phyloP scores from a whole-genome alignment of 2,797 vertebrate species.

The Crocidura indochinensis region DNA sequence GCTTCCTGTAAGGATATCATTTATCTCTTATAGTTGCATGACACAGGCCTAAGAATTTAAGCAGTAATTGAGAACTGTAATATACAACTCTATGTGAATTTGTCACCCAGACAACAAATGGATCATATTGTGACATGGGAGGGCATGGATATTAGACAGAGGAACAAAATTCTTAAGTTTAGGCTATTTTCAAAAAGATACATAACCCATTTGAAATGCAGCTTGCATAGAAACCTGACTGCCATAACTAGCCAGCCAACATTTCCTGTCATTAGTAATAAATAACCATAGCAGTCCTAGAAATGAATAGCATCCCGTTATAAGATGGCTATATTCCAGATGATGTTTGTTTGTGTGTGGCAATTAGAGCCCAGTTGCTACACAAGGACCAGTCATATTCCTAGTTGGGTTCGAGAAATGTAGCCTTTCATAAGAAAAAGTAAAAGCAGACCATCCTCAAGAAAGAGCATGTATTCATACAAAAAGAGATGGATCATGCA shows the following conservation, averaged over 20 bases:
- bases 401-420: conserved; percentile 53
- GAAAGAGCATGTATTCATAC: conserved; percentile 36
- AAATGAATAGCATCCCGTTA: conserved; percentile 69
- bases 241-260: conserved; percentile 55
- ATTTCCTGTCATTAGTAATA: conserved; percentile 76
- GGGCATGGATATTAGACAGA: conserved; percentile 29
- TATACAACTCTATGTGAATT: background rate
- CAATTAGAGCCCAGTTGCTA: conserved; percentile 74
- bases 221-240: conserved; percentile 33
- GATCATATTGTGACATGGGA: conserved; percentile 5
- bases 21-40: conserved; percentile 38
- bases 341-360: conserved; percentile 71
- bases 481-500: conserved; percentile 32
- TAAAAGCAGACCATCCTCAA: conserved; percentile 14
- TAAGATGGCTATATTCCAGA: conserved; percentile 70
- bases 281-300: conserved; percentile 54
- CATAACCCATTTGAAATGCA: conserved; percentile 62
- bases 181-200: conserved; percentile 40
- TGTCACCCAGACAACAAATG: conserved; percentile 51
- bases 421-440: conserved; percentile 52
- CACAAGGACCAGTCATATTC: background rate
- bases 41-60: conserved; percentile 8
- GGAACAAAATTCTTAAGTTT: background rate
- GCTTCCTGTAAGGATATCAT: conserved; percentile 26
- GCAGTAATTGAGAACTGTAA: conserved; percentile 10